Conservation (phyloP, 1,140 invertebrate genomes). For the Psilanteris sp. region DNA sequence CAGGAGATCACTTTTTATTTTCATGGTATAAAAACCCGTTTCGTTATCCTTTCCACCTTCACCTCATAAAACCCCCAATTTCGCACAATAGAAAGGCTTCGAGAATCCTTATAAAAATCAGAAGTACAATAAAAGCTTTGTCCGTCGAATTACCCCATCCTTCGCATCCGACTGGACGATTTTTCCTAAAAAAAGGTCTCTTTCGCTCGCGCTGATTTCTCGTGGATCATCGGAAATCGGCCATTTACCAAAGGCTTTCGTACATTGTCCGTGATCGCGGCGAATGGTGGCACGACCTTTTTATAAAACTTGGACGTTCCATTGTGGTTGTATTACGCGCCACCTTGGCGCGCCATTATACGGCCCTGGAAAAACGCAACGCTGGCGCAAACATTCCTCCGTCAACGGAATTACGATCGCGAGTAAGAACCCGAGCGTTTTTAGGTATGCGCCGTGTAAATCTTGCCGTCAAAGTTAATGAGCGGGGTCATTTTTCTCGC, state of each 20-base stretch:
- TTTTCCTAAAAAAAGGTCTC: conserved; percentile 65
- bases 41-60: conserved; percentile 73
- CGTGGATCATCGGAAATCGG: conserved; percentile 59
- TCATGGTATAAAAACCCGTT: conserved; percentile 70
- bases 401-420: neutral
- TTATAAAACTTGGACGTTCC: conserved; percentile 11
- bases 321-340: conserved; percentile 45
- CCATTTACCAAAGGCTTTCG: conserved; percentile 33
- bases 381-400: conserved; percentile 21
- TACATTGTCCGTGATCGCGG: conserved; percentile 25
- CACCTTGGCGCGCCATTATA: conserved; percentile 31
- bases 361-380: conserved; percentile 14
- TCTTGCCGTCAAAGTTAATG: conserved; percentile 15
- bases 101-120: conserved; percentile 75
- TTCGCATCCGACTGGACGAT: conserved; percentile 69
- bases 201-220: conserved; percentile 62
- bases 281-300: conserved; percentile 18
- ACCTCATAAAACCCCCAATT: conserved; percentile 72
- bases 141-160: conserved; percentile 71
- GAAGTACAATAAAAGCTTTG: conserved; percentile 71
- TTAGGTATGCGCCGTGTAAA: conserved; percentile 7
- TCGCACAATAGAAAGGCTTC: conserved; percentile 73
- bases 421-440: neutral
- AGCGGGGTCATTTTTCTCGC: conserved; percentile 15
- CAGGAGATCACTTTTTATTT: conserved; percentile 70